Conservation (phyloP, 1,140 invertebrate genomes). For the Lucilia sericata region DNA sequence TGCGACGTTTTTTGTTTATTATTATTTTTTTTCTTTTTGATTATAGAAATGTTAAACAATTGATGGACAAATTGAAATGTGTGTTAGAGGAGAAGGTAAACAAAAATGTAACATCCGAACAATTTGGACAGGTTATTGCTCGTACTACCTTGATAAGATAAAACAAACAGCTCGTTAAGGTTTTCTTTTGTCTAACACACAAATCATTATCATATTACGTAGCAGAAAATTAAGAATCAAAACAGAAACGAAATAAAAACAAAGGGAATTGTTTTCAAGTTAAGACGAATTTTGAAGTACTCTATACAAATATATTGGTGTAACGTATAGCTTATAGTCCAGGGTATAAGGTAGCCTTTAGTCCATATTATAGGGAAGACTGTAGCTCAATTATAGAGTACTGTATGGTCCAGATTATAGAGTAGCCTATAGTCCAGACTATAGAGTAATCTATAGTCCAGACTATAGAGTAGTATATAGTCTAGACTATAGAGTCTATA, state of each 20-base stretch:
- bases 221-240: conserved; percentile 6
- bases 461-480: too few relatives aligned
- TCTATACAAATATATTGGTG: too few relatives aligned
- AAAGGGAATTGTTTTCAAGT: not conserved
- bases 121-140: not conserved
- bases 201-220: not conserved
- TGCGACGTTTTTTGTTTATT: not conserved
- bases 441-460: too few relatives aligned
- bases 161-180: not conserved
- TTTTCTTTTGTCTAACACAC: not conserved
- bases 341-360: too few relatives aligned
- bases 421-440: too few relatives aligned
- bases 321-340: too few relatives aligned
- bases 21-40: too few relatives aligned
- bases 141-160: conserved; percentile 1
- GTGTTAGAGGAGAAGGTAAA: not conserved
- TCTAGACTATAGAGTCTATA: too few relatives aligned
- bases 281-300: too few relatives aligned
- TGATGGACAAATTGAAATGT: not conserved
- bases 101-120: not conserved
- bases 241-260: conserved; percentile 15
- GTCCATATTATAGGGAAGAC: too few relatives aligned
- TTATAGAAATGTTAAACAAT: not conserved
- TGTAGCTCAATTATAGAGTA: too few relatives aligned
- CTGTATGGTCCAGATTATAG: too few relatives aligned